Percentiles rank a stretch among this genome's conserved stretches.
Evolutionary conservation across 2,888 invertebrate genomes (phyloP).

Genomic region (Heliconius ismenius): DNA sequence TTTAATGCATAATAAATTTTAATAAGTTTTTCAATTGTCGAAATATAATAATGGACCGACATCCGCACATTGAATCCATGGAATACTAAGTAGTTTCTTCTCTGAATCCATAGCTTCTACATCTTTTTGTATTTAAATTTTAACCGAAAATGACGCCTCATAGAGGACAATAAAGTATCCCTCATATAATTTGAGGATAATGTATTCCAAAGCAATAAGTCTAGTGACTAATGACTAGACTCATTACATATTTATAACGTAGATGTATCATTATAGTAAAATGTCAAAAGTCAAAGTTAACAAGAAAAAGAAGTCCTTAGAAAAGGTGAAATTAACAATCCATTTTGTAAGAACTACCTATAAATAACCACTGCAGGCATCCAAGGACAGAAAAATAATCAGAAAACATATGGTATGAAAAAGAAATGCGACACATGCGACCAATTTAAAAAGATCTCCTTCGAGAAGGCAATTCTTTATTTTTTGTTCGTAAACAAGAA

Average conservation of each 20-base stretch:
- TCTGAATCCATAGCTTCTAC: not conserved
- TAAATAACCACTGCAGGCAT: conserved; percentile 54
- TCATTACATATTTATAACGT: not conserved
- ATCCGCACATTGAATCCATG: not conserved
- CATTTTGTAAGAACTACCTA: conserved; percentile 42
- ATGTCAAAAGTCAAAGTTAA: conserved; percentile 1
- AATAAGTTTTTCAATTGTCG: not conserved
- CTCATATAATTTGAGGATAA: not conserved
- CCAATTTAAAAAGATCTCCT: conserved; percentile 59
- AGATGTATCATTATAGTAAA: not conserved
- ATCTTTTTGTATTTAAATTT: not conserved
- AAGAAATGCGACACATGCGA: conserved; percentile 61
- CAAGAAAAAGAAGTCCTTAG: conserved; percentile 29
- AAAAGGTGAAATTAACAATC: conserved; percentile 38
- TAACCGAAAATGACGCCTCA: not conserved
- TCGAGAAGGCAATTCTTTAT: conserved; percentile 62
- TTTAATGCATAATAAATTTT: not conserved
- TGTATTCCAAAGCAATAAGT: not conserved
- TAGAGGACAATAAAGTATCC: not conserved
- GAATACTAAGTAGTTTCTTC: no score
- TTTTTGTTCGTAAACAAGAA: conserved; percentile 58
- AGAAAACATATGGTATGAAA: conserved; percentile 77
- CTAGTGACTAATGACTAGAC: conserved; percentile 4
- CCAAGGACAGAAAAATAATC: conserved; percentile 77
- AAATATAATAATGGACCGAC: conserved; percentile 1